phyloP scores from a whole-genome alignment of 2,888 invertebrate genomes.

The Euphydryas editha region DNA sequence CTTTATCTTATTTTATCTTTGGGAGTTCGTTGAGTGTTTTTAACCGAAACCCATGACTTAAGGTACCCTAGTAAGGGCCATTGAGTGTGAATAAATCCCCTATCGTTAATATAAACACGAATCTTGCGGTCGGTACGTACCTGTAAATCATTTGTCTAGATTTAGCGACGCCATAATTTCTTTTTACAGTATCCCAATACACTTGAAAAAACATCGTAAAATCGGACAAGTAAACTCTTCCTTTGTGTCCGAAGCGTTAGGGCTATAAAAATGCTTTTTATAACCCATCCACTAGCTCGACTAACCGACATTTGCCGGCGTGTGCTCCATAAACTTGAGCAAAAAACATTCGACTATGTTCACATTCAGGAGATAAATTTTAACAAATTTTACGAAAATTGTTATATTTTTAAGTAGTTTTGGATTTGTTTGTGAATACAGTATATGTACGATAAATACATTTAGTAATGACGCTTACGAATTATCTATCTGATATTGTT shows the following conservation, averaged over 20 bases:
- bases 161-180: conserved; percentile 3
- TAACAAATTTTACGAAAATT: not conserved
- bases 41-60: too few relatives aligned
- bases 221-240: conserved; percentile 16
- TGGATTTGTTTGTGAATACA: too few relatives aligned
- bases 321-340: conserved; percentile 16
- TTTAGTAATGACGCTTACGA: too few relatives aligned
- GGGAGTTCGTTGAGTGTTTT: too few relatives aligned
- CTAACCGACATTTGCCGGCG: conserved; percentile 22
- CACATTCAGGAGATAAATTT: not conserved
- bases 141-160: conserved; percentile 17
- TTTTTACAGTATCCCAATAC: conserved; percentile 22
- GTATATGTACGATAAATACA: too few relatives aligned
- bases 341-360: not conserved
- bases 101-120: not conserved
- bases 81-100: too few relatives aligned
- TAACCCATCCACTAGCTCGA: conserved; percentile 18
- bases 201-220: conserved; percentile 33
- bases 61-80: too few relatives aligned
- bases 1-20: too few relatives aligned
- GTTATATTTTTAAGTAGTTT: not conserved
- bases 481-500: too few relatives aligned
- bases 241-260: conserved; percentile 25
- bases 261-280: conserved; percentile 34
- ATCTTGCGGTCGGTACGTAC: not conserved